Percentiles rank a stretch among this genome's conserved stretches.
Conservation (phyloP, 2,888 invertebrate species). For the Ormyrus thymus region DNA sequence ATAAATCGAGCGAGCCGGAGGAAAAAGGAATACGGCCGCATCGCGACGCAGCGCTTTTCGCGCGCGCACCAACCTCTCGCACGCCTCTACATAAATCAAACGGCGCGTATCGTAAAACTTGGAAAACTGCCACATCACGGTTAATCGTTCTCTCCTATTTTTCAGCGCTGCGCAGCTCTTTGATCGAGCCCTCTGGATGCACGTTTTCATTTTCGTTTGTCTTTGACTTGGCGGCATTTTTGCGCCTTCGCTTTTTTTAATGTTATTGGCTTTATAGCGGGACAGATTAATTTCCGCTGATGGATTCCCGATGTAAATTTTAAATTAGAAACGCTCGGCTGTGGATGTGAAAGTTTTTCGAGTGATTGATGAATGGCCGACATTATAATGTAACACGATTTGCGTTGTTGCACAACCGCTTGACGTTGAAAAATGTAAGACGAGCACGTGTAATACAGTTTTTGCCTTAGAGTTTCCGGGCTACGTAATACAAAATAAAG, state of each 20-base stretch:
- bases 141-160: slow-evolving; percentile 53
- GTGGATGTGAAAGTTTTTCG: not conserved
- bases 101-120: slow-evolving; percentile 49
- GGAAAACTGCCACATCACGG: slow-evolving; percentile 57
- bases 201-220: slow-evolving; percentile 42
- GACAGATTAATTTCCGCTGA: slow-evolving; percentile 44
- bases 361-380: slow-evolving; percentile 27
- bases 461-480: too few relatives aligned
- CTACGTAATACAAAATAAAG: too few relatives aligned
- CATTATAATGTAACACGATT: not conserved
- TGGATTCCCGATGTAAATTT: slow-evolving; percentile 42
- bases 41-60: slow-evolving; percentile 1
- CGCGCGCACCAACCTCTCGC: not conserved
- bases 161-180: slow-evolving; percentile 32
- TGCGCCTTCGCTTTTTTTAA: slow-evolving; percentile 3
- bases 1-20: not conserved
- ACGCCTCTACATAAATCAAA: slow-evolving; percentile 48
- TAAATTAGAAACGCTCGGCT: slow-evolving; percentile 4
- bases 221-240: not conserved
- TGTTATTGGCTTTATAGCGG: slow-evolving; percentile 11
- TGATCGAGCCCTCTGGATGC: slow-evolving; percentile 35
- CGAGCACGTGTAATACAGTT: too few relatives aligned
- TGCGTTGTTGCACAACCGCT: not conserved
- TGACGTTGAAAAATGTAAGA: not conserved
- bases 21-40: not conserved